Base-by-base conservation (phyloP, 2,888 invertebrate genomes). In the Oscheius sp. region DNA sequence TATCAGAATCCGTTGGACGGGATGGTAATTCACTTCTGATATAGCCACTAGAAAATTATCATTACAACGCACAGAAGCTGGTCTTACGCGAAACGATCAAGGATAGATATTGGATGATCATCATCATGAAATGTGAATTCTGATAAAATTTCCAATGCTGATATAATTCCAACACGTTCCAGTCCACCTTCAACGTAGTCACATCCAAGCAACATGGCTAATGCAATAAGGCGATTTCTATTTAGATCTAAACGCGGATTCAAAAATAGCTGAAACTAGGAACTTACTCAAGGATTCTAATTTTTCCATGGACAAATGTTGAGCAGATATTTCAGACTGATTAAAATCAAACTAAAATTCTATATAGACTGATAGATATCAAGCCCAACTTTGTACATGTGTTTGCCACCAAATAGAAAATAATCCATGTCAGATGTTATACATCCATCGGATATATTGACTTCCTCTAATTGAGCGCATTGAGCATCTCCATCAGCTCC, bases 401-500 rank as follows among this genome's bases (percentile, higher is more conserved):
- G 93, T 80, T 92, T 92, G 0, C 95, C 98, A 0, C 98, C 98
- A 91, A 98, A 99, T 0, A 98, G 91, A 95, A 97, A 99, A 84
- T 97, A 93, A 90, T 99, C 98, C 84, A 96, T 96, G 89, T 99
- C 99, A 88, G 97, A 96, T 0, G 98, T 97, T 61, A 98, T 95
- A 0, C 95, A 95, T 6, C 97, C 98, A 88, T 96, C 93, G 0
- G 85, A 84, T 58, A 95, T 90, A 61, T 93, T 92, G 1, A 92
- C 91, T 68, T 91, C 91, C 89, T 96, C 94, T 21, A 96, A 91
- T 89, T 93, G 94, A 0, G 97, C 98, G 89, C 98, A 99, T 88
- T 99, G 98, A 0, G 98, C 96, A 91, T 99, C 98, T 0, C 98
- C 98, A 91, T 99, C 98, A 93, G 93, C 94, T 1, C 97, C 96